Conservation (phyloP, 1,140 invertebrate genomes). For the Kradibia gibbosae region DNA sequence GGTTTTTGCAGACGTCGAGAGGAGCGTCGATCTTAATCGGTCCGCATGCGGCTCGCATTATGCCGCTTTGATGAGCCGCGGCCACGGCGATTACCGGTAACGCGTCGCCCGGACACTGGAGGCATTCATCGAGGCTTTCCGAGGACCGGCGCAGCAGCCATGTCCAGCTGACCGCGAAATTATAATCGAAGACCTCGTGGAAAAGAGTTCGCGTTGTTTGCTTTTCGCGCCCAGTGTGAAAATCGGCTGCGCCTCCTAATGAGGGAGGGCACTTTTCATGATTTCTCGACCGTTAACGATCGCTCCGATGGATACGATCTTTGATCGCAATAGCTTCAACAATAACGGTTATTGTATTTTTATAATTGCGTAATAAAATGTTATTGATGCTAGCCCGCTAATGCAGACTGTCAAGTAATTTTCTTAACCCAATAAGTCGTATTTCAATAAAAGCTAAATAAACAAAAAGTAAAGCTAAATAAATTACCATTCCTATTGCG, state of each 20-base stretch:
- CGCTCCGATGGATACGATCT: neutral
- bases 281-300: neutral
- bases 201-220: slow-evolving; percentile 4
- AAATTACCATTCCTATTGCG: too few species aligned
- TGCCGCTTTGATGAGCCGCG: slow-evolving; percentile 37
- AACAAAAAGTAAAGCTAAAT: too few species aligned
- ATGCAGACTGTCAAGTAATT: too few species aligned
- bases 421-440: too few species aligned
- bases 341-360: neutral
- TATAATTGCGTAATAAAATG: neutral
- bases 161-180: slow-evolving; percentile 47
- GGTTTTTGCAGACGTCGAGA: slow-evolving; percentile 24
- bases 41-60: slow-evolving; percentile 66
- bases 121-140: slow-evolving; percentile 18
- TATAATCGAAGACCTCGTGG: slow-evolving; percentile 27
- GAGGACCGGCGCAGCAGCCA: slow-evolving; percentile 15
- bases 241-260: neutral
- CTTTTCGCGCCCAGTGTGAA: neutral
- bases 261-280: neutral
- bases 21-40: neutral
- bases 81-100: neutral
- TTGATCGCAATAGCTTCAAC: neutral
- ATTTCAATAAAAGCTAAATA: too few species aligned
- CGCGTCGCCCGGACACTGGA: neutral
- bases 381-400: too few species aligned